Evolutionary conservation across 2,888 invertebrate genomes (phyloP).

Genomic region (Rhagonycha fulva): DNA sequence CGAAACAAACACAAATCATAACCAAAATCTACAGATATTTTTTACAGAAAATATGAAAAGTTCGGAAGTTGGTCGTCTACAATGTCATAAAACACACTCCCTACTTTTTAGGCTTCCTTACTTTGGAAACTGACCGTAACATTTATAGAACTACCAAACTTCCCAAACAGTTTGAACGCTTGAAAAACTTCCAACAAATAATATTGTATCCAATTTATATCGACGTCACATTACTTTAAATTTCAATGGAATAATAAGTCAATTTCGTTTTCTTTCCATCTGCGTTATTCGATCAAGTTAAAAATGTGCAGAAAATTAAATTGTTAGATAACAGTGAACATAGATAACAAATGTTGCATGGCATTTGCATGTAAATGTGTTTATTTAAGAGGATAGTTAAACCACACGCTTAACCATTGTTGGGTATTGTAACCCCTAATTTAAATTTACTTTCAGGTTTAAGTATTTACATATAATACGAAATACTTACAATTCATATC

Average conservation of each 20-base stretch:
- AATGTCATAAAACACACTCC: conserved; percentile 43
- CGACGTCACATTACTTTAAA: conserved; percentile 15
- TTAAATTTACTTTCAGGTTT: background rate
- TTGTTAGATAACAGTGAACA: conserved; percentile 14
- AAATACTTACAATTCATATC: conserved; percentile 71
- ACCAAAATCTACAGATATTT: conserved; percentile 12
- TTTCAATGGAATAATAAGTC: background rate
- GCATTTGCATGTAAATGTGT: conserved; percentile 22
- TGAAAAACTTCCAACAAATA: conserved; percentile 27
- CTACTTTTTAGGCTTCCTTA: conserved; percentile 30
- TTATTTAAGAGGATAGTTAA: conserved; percentile 14
- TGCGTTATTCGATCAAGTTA: background rate
- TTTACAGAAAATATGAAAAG: conserved; percentile 40
- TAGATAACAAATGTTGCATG: conserved; percentile 21
- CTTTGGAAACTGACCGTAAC: conserved; percentile 42
- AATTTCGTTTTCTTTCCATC: background rate
- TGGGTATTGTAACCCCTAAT: conserved; percentile 7
- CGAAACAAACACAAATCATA: conserved; percentile 18
- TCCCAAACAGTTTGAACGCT: conserved; percentile 28
- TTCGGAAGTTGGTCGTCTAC: conserved; percentile 38
- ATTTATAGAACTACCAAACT: conserved; percentile 38
- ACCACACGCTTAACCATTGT: conserved; percentile 12
- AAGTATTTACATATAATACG: background rate
- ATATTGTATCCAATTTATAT: conserved; percentile 25
- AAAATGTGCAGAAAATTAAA: conserved; percentile 7